Conservation (phyloP, 2,113 vertebrate species). For the Oncorhynchus keta region DNA sequence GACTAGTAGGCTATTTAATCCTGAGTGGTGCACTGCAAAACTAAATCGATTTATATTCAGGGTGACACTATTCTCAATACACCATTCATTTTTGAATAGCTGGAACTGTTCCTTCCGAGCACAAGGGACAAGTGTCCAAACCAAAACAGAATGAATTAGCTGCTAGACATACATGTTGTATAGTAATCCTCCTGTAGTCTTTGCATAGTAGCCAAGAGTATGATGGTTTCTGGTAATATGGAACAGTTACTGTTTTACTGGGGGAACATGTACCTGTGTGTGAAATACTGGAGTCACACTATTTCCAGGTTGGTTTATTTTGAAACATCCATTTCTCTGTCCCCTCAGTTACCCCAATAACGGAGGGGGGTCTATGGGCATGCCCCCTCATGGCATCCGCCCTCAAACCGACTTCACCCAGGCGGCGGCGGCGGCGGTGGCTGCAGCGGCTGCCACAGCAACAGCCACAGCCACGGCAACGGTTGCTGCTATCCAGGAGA, state of each 20-base stretch:
- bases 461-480: constrained; percentile 88
- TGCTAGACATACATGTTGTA: neutral
- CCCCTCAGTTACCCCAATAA: constrained; percentile 74
- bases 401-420: constrained; percentile 83
- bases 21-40: too few species aligned
- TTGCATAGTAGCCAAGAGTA: too few species aligned
- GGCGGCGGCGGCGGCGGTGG: constrained; percentile 82
- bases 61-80: too few species aligned
- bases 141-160: neutral
- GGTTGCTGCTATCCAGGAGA: constrained; percentile 89
- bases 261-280: neutral
- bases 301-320: too few species aligned
- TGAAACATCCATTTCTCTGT: neutral
- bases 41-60: too few species aligned
- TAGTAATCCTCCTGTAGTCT: too few species aligned
- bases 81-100: constrained; percentile 18
- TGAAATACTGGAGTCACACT: neutral
- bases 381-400: constrained; percentile 66
- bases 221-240: too few species aligned
- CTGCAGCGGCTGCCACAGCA: constrained; percentile 84
- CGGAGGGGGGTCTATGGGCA: constrained; percentile 73
- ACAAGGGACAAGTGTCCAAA: too few species aligned
- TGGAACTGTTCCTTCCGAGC: too few species aligned
- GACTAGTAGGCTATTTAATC: too few species aligned
- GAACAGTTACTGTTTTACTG: too few species aligned